Evolutionary conservation across 2,888 invertebrate species (phyloP), one percentile per base, ranked within the genome.

Genomic region (Ephialtes manifestator): DNA sequence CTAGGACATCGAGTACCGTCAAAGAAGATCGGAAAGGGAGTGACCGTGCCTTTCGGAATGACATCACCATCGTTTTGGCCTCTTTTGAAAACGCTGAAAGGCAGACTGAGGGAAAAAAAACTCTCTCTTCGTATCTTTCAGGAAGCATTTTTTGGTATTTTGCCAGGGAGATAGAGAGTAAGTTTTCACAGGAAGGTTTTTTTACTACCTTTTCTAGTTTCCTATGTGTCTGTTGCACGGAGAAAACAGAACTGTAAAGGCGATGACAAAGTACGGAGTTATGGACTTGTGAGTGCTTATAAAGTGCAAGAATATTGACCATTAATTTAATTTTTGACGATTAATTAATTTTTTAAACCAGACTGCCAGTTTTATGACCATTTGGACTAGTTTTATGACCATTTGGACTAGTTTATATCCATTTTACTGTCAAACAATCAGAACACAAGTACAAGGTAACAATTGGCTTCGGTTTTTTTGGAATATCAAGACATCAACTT

Each of bases 71-170:
- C 39, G 31, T 46, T 5, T 74, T 46, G 18, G 55, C 8, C 46
- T 60, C 58, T 74, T 74, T 60, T 55, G 20, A 1, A 1, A 39
- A 53, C 43, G 18, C 31, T 35, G 10, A 60, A 75, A 60, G 55
- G 72, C 63, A 77, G 46, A 72, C 58, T 83, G 58, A 67, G 74
- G 83, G 83, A 84, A 84, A 85, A 79, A 55, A 80, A 81, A 51
- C 51, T 81, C 81, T 81, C 81, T 86, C 82, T 84, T 28, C 48
- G 43, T 28, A 48, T 68, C 48, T 48, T 28, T 68, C 20, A 51
- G 28, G n/a, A 68, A 68, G 15, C 18, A 10, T 51, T 70, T 70
- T 70, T 28, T 51, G 68, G 48, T 48, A 68, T 58, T 58, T 28
- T 58, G 24, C 58, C 58, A 58, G 28, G 2, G 24, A 58, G 24